phyloP scores from a whole-genome alignment of 2,888 invertebrate species.

The Plebejus anna region DNA sequence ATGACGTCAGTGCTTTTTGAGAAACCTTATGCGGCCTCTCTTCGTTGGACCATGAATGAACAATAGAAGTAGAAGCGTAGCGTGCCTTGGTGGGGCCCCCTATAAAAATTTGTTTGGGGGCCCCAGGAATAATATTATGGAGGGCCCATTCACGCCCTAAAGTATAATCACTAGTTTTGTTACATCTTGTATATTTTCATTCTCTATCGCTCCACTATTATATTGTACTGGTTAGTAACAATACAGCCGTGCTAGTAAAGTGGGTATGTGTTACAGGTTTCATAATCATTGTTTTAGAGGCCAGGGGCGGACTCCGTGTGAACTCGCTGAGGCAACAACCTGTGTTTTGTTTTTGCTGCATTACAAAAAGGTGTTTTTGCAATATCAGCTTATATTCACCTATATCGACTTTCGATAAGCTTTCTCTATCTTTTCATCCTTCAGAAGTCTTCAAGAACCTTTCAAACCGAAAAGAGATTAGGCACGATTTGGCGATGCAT shows the following conservation, averaged over 20 bases:
- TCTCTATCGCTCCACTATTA: too few species aligned
- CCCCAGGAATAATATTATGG: too few species aligned
- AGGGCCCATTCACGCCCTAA: too few species aligned
- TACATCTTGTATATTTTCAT: too few species aligned
- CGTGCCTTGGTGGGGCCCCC: too few species aligned
- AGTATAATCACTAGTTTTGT: too few species aligned
- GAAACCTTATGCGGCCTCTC: too few species aligned
- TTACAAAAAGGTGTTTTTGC: background rate
- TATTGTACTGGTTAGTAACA: background rate
- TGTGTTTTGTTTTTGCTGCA: background rate
- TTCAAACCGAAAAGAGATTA: background rate
- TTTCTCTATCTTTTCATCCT: background rate
- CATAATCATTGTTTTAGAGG: slow-evolving; percentile 41
- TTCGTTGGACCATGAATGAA: too few species aligned
- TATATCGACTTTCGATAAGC: background rate
- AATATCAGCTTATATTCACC: background rate
- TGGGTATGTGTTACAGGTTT: slow-evolving; percentile 15
- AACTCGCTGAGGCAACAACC: slow-evolving; percentile 44
- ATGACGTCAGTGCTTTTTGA: too few species aligned
- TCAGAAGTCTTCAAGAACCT: background rate
- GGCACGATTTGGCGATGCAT: too few species aligned
- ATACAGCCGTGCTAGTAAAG: background rate
- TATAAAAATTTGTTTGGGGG: too few species aligned
- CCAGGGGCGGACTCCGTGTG: slow-evolving; percentile 64
- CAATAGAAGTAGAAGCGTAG: too few species aligned